Conservation (phyloP, 64 coral and sea anemone species). For the Montipora efflorescens region DNA sequence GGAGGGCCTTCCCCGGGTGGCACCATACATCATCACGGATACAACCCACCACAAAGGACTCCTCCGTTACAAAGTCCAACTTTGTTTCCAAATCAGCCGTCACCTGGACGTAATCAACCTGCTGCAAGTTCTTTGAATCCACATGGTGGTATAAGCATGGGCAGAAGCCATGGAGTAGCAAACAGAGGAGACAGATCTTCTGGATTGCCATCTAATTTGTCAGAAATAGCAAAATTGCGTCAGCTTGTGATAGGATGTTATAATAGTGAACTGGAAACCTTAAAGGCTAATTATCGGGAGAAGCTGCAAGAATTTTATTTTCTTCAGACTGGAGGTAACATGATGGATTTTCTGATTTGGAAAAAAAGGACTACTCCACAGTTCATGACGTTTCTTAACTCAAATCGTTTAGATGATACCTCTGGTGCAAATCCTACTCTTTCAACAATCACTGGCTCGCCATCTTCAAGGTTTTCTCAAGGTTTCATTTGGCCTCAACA, state of each 20-base stretch:
- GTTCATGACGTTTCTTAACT: conserved; percentile 66
- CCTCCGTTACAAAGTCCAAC: conserved; percentile 76
- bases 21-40: conserved; percentile 92
- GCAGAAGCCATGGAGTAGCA: conserved; percentile 48
- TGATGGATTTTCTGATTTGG: conserved; percentile 91
- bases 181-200: conserved; percentile 56
- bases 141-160: conserved; percentile 16
- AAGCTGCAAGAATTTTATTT: conserved; percentile 97
- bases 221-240: conserved; percentile 79
- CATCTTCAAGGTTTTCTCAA: conserved; percentile 49
- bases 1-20: conserved; percentile 72
- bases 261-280: conserved; percentile 80
- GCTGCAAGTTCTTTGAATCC: conserved; percentile 66
- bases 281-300: conserved; percentile 86
- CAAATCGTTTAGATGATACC: conserved; percentile 88
- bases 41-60: conserved; percentile 66
- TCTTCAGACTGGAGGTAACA: conserved; percentile 93
- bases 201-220: conserved; percentile 64
- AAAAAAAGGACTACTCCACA: conserved; percentile 84
- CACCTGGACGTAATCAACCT: conserved; percentile 79
- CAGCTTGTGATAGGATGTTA: conserved; percentile 91
- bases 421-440: conserved; percentile 71
- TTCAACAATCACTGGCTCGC: conserved; percentile 71
- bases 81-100: conserved; percentile 78
- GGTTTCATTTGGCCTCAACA: conserved; percentile 66